Conservation (phyloP, 2,113 vertebrate species). For the Ptilonorhynchus violaceus region DNA sequence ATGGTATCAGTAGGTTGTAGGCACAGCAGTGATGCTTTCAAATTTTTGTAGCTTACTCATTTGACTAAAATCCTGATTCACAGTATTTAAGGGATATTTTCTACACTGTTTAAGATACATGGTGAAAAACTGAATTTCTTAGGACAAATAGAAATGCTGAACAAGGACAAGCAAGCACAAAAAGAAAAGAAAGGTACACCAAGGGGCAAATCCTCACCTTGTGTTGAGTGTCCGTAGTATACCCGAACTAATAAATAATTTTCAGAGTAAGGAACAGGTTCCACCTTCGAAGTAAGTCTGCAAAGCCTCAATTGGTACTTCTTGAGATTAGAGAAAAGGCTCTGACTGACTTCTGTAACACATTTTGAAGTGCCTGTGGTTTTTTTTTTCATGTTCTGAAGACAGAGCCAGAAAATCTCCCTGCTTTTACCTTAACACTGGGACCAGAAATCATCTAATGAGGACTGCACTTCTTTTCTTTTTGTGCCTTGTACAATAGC, state of each 20-base stretch:
- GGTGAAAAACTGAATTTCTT: neutral
- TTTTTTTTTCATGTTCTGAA: neutral
- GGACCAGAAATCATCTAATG: neutral
- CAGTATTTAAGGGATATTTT: neutral
- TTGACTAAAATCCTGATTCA: neutral
- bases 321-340: neutral
- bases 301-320: neutral
- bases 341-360: neutral
- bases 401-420: neutral
- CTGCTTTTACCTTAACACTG: neutral
- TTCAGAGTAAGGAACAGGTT: neutral
- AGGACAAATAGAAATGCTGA: neutral
- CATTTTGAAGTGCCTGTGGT: neutral
- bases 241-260: neutral
- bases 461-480: neutral
- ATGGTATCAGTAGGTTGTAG: neutral
- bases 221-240: neutral
- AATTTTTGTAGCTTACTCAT: neutral
- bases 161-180: rapidly evolving
- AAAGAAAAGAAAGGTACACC: neutral
- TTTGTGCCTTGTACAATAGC: neutral
- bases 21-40: neutral
- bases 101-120: neutral
- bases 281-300: neutral
- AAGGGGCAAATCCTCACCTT: neutral